A percentile compares a stretch with the other conserved stretches of the same genome.
These are phyloP conservation scores for Esox masquinongy DNA, from an alignment of 2,797 vertebrate species.

Conservation along the genomic window DNA sequence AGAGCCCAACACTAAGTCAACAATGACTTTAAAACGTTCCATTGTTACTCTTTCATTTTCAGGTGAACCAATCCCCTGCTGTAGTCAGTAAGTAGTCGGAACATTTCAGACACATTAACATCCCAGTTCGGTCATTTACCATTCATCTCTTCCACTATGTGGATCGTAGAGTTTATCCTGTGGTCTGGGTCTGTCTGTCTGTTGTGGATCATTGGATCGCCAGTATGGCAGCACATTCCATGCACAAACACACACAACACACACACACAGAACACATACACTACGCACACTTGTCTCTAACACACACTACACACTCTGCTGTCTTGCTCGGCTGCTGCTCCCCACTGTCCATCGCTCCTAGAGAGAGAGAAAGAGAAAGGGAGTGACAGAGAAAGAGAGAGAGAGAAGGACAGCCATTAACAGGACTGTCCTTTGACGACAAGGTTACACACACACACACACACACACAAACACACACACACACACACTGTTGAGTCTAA, in stretches of 20 bases:
- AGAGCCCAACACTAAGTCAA: too few relatives aligned
- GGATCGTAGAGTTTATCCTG: conserved; percentile 24
- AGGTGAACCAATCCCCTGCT: conserved; percentile 23
- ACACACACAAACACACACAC: background rate
- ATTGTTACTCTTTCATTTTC: conserved; percentile 44
- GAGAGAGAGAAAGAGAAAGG: background rate
- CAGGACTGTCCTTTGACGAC: background rate
- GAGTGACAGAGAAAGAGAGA: background rate
- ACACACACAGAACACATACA: background rate
- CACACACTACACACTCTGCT: conserved; percentile 65
- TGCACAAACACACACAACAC: background rate
- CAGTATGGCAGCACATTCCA: conserved; percentile 74
- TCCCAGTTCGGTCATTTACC: conserved; percentile 54
- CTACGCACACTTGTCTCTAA: conserved; percentile 16
- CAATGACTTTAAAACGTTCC: too few relatives aligned
- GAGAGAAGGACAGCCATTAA: conserved; percentile 37
- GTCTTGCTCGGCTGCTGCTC: conserved; percentile 65
- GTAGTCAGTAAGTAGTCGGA: conserved; percentile 55
- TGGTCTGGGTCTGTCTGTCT: conserved; percentile 70
- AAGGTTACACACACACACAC: background rate
- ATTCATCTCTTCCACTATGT: conserved; percentile 55
- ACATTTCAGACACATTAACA: conserved; percentile 29
- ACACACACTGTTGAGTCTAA: background rate
- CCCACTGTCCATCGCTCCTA: conserved; percentile 66
- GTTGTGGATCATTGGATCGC: conserved; percentile 78